These are phyloP conservation scores for Porites lobata DNA, from an alignment of 92 coral and sea anemone genomes.

Conservation along the genomic window DNA sequence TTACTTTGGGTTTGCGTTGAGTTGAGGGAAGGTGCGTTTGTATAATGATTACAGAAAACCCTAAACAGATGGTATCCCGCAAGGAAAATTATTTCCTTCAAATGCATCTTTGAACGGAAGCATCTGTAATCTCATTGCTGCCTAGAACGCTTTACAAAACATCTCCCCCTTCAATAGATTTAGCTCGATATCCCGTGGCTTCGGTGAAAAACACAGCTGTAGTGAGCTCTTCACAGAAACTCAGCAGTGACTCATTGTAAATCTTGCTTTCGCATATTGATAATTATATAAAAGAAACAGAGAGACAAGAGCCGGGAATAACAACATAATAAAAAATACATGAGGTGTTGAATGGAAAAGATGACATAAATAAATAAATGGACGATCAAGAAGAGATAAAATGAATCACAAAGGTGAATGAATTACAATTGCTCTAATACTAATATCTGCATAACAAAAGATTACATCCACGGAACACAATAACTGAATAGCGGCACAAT, in stretches of 20 bases:
- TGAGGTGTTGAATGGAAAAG: constrained; percentile 94
- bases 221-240: neutral
- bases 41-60: constrained; percentile 80
- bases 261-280: constrained; percentile 81
- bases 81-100: constrained; percentile 95
- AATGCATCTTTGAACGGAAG: constrained; percentile 90
- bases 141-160: constrained; percentile 57
- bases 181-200: constrained; percentile 59
- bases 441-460: constrained; percentile 99
- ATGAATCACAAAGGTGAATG: constrained; percentile 99
- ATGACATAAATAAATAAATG: constrained; percentile 99
- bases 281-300: constrained; percentile 94
- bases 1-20: constrained; percentile 41
- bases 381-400: constrained; percentile 99
- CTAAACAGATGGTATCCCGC: constrained; percentile 94
- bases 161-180: constrained; percentile 56
- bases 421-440: constrained; percentile 98
- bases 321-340: constrained; percentile 99
- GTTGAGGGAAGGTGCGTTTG: constrained; percentile 63
- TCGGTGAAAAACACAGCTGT: constrained; percentile 62
- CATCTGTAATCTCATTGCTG: constrained; percentile 84
- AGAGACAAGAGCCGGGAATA: constrained; percentile 88
- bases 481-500: constrained; percentile 90
- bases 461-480: constrained; percentile 97
- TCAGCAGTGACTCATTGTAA: constrained; percentile 65